These are phyloP conservation scores for Catocala fraxini DNA, from an alignment of 2,888 invertebrate species.

Conservation along the genomic window DNA sequence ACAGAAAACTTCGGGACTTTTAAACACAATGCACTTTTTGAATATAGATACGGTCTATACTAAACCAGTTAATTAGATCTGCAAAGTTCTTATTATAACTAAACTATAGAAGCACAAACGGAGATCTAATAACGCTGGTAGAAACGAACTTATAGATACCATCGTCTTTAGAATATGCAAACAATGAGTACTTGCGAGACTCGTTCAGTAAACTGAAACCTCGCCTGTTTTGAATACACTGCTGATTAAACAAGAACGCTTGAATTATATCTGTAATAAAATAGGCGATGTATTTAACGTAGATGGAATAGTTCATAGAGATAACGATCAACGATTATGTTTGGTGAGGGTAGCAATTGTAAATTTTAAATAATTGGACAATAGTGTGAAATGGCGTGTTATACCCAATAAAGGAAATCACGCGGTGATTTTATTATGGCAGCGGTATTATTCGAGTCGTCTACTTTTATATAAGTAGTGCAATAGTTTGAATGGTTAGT, in stretches of 20 bases:
- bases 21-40: constrained; percentile 36
- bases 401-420: constrained; percentile 42
- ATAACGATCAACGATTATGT: constrained; percentile 33
- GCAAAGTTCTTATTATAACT: constrained; percentile 25
- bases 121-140: constrained; percentile 47
- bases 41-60: constrained; percentile 23
- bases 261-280: constrained; percentile 45
- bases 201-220: constrained; percentile 47
- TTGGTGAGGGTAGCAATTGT: constrained; percentile 38
- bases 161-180: constrained; percentile 57
- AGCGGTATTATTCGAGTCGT: constrained; percentile 31
- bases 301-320: constrained; percentile 22
- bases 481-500: constrained; percentile 36
- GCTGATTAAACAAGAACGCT: constrained; percentile 53
- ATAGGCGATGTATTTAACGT: constrained; percentile 39
- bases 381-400: constrained; percentile 47
- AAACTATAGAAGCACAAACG: constrained; percentile 33
- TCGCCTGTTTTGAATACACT: constrained; percentile 55
- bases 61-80: constrained; percentile 42
- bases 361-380: constrained; percentile 54
- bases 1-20: constrained; percentile 29
- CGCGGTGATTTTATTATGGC: constrained; percentile 42
- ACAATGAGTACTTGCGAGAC: constrained; percentile 55
- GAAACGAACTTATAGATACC: constrained; percentile 40
- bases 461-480: constrained; percentile 28